Conservation (phyloP, 2,888 invertebrate genomes). For the Leptogaster cylindrica region DNA sequence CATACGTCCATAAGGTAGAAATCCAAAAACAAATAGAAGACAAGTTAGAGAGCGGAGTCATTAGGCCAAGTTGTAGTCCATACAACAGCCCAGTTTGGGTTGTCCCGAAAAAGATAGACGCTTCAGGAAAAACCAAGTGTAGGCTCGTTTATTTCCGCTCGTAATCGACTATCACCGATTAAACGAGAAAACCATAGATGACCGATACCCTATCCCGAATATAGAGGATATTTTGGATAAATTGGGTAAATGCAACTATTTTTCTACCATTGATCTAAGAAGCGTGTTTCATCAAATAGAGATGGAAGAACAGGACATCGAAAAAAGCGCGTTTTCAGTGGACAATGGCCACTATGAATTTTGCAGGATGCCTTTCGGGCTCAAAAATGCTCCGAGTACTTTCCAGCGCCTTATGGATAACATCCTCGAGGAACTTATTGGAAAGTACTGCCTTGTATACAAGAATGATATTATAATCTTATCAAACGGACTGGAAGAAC, state of each 20-base stretch:
- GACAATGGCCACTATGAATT: conserved; percentile 42
- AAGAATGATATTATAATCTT: conserved; percentile 48
- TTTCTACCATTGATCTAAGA: conserved; percentile 49
- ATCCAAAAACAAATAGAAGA: conserved; percentile 17
- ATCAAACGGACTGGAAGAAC: conserved; percentile 50
- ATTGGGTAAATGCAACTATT: conserved; percentile 50
- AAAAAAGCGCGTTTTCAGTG: conserved; percentile 46
- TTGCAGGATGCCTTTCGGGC: conserved; percentile 34
- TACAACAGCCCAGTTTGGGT: conserved; percentile 14
- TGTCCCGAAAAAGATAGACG: conserved; percentile 17
- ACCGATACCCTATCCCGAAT: conserved; percentile 49
- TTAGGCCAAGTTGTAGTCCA: conserved; percentile 1
- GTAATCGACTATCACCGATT: conserved; percentile 31
- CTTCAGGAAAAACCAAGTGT: conserved; percentile 32
- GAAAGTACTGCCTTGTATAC: conserved; percentile 51
- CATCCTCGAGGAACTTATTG: conserved; percentile 48
- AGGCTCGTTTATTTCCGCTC: no score
- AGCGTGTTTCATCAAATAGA: conserved; percentile 47
- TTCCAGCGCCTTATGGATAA: conserved; percentile 50
- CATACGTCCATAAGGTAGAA: background rate
- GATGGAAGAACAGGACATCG: conserved; percentile 41
- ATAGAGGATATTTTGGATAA: conserved; percentile 50
- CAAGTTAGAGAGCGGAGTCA: background rate
- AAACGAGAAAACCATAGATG: conserved; percentile 49
- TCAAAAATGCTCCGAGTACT: conserved; percentile 40